phyloP scores from a whole-genome alignment of 2,113 vertebrate species.

The Phodopus roborovskii region DNA sequence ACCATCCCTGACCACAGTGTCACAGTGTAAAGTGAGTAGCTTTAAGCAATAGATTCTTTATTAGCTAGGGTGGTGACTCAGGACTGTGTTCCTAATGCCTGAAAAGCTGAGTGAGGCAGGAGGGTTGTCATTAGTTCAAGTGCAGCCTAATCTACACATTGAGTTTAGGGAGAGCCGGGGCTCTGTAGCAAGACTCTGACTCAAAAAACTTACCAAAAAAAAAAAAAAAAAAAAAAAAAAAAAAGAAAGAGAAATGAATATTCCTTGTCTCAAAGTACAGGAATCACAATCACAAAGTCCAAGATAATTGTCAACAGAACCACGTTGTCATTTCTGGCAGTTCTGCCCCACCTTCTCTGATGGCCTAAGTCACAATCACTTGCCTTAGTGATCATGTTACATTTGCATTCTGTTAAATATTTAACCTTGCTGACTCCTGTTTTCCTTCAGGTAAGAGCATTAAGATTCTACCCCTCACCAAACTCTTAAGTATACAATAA shows the following conservation, averaged over 20 bases:
- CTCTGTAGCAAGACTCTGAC: not conserved
- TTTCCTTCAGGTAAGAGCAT: not conserved
- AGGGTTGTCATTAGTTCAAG: not conserved
- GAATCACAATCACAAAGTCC: not conserved
- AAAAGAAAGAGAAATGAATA: not conserved
- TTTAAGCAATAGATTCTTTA: not conserved
- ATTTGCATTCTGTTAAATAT: not conserved
- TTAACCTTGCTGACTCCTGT: not conserved
- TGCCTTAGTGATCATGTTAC: not conserved
- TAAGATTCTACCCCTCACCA: not conserved
- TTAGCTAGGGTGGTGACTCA: not conserved
- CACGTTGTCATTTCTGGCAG: rapidly evolving
- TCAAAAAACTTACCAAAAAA: not conserved
- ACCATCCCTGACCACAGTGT: not conserved
- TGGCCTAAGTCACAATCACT: not conserved
- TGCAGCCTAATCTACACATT: not conserved
- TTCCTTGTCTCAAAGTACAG: not conserved
- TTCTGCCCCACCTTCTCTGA: not conserved
- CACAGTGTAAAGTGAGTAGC: not conserved
- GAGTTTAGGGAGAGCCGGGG: not conserved
- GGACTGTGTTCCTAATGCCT: not conserved
- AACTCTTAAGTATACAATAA: not conserved
- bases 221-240: not conserved
- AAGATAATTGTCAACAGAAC: not conserved
- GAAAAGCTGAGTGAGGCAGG: not conserved